Evolutionary conservation across 1,140 invertebrate species (phyloP).

Genomic region (Archivesica marissinica): DNA sequence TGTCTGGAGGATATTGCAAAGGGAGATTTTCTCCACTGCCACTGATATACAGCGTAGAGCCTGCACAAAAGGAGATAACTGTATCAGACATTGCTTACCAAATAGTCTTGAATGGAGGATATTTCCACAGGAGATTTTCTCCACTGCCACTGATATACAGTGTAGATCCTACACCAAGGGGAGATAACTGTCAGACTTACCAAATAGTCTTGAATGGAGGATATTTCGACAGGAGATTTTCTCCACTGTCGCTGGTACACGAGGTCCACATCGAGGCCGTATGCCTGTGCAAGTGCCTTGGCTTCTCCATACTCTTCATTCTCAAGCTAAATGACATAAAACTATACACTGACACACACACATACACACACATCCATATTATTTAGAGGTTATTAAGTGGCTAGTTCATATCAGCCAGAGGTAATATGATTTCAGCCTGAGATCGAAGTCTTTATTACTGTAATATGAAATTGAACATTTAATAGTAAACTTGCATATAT

Average conservation of each 20-base stretch:
- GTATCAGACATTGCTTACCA: slow-evolving; percentile 86
- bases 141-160: slow-evolving; percentile 94
- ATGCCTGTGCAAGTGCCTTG: slow-evolving; percentile 89
- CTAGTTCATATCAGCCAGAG: too few species aligned
- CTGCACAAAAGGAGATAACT: too few species aligned
- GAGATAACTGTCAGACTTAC: too few species aligned
- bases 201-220: slow-evolving; percentile 91
- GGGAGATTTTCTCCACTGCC: slow-evolving; percentile 90
- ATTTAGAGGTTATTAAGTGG: too few species aligned
- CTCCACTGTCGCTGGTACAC: slow-evolving; percentile 94
- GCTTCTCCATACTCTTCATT: slow-evolving; percentile 92
- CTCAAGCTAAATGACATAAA: slow-evolving; percentile 85
- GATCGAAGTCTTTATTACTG: too few species aligned
- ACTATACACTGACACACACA: too few species aligned
- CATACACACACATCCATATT: too few species aligned
- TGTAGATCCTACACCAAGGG: too few species aligned
- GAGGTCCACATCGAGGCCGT: slow-evolving; percentile 91
- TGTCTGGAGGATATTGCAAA: slow-evolving; percentile 90
- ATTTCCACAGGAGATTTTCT: slow-evolving; percentile 89
- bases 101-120: slow-evolving; percentile 90
- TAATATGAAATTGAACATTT: too few species aligned
- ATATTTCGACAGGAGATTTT: slow-evolving; percentile 89
- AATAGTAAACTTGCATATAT: too few species aligned
- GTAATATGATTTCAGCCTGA: too few species aligned
- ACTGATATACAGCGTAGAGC: slow-evolving; percentile 94